Evolutionary conservation across 2,888 invertebrate genomes (phyloP), one percentile per base, ranked within the genome.

Genomic region (Tenodera sinensis): DNA sequence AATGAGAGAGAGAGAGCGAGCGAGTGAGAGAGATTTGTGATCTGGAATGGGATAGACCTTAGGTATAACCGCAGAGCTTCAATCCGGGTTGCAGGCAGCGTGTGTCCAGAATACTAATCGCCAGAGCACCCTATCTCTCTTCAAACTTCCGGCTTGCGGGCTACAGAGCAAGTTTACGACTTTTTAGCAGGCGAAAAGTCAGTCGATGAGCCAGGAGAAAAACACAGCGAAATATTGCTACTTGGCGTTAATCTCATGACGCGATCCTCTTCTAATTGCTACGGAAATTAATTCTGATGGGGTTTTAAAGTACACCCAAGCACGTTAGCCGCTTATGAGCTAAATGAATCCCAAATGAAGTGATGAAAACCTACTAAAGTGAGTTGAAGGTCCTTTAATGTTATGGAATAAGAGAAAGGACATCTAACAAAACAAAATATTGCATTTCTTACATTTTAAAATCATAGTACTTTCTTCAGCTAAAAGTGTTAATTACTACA

Each of bases 71-170:
- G 54, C 81, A 28, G 20, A 28, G 15, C 47, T 71, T 86, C 81
- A 86, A 86, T 86, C 86, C 28, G 81, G 86, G 6, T 27, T 47
- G 34, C 71, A 71, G 27, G 84, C 27, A 84, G 34, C n/a, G 42
- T 84, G 85, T 81, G 86, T 30, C 27, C 86, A 20, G 86, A 86
- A 86, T 86, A 86, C 86, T 86, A 86, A 86, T 86, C 86, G 30
- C 25, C 8, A n/a, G n/a, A 86, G 20, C 81, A n/a, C 81, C 30
- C 27, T 81, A 86, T 85, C 86, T 86, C 86, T n/a, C 81, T 81
- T 81, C 20, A 20, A 86, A 86, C 86, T 86, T 86, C 86, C 86
- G 30, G n/a, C 25, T 27, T 83, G 83, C 83, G 81, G 81, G 28
- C 28, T 81, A 28, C 28, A 15, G 28, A 20, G 30, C 34, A n/a